These are phyloP conservation scores for Xestia sexstrigata DNA, from an alignment of 2,888 invertebrate genomes.

Conservation along the genomic window DNA sequence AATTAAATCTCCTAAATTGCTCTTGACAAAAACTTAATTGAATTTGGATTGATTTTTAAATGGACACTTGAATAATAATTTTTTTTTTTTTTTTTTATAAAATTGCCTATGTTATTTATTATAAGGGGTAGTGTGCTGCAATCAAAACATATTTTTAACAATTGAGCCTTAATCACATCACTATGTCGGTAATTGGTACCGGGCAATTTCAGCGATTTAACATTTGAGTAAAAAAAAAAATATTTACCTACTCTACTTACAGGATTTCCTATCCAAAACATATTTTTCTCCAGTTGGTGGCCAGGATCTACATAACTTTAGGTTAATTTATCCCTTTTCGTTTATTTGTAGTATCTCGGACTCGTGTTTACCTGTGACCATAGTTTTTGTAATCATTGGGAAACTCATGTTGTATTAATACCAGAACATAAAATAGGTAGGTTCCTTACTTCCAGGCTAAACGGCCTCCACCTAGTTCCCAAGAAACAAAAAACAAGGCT, in stretches of 20 bases:
- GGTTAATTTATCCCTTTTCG: background rate
- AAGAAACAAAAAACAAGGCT: conserved; percentile 27
- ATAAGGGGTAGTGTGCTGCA: background rate
- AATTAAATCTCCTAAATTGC: conserved; percentile 28
- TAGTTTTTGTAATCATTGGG: background rate
- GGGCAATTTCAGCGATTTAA: background rate
- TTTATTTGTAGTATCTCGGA: background rate
- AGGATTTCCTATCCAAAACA: background rate
- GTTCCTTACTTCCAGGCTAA: background rate
- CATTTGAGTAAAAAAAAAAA: background rate
- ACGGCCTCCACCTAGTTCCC: background rate
- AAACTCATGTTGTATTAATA: background rate
- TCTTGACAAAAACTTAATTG: conserved; percentile 39
- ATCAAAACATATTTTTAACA: background rate
- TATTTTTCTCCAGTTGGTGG: background rate
- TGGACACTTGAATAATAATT: conserved; percentile 14
- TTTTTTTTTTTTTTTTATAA: conserved; percentile 16
- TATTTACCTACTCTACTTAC: background rate
- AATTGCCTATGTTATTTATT: background rate
- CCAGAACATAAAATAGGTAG: too few relatives aligned
- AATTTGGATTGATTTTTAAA: conserved; percentile 46
- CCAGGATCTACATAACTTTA: background rate
- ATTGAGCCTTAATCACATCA: background rate
- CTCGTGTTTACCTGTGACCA: background rate
- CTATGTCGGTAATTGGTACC: background rate